Percentiles rank a stretch among this genome's conserved stretches.
These are phyloP conservation scores for Lycaon pictus DNA, from an alignment of 2,113 vertebrate genomes.

Conservation along the genomic window DNA sequence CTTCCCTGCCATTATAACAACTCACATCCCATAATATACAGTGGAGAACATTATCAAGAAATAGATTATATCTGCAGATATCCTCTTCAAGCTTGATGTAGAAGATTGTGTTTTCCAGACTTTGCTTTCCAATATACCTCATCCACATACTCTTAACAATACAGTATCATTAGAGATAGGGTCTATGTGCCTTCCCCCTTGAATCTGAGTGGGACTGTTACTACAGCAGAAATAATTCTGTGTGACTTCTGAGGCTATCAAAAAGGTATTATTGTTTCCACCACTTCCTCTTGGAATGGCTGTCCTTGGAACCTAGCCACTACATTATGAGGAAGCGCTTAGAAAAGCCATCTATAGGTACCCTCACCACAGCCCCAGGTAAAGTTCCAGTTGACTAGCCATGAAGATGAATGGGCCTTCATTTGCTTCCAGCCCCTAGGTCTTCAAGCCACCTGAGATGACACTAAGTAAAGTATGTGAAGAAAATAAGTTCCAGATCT, in stretches of 20 bases:
- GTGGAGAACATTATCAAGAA: neutral
- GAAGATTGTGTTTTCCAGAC: conserved; percentile 13
- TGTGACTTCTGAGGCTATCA: neutral
- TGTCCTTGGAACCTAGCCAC: neutral
- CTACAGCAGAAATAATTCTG: neutral
- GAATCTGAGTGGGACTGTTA: neutral
- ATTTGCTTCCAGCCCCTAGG: neutral
- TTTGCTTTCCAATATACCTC: neutral
- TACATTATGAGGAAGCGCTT: neutral
- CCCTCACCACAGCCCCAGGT: neutral
- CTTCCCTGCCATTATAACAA: neutral
- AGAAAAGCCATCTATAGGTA: neutral
- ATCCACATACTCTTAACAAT: neutral
- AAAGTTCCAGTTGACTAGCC: neutral
- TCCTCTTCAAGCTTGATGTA: neutral
- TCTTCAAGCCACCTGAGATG: neutral
- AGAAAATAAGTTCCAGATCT: conserved; percentile 8
- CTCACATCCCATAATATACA: neutral
- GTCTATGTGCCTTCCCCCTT: neutral
- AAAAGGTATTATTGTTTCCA: neutral
- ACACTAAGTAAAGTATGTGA: neutral
- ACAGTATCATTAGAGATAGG: neutral
- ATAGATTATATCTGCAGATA: neutral
- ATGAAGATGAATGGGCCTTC: neutral
- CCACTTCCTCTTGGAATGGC: neutral